Percentiles rank a stretch among this genome's conserved stretches.
Conservation (phyloP, 2,113 vertebrate species). For the Syrrhaptes paradoxus region DNA sequence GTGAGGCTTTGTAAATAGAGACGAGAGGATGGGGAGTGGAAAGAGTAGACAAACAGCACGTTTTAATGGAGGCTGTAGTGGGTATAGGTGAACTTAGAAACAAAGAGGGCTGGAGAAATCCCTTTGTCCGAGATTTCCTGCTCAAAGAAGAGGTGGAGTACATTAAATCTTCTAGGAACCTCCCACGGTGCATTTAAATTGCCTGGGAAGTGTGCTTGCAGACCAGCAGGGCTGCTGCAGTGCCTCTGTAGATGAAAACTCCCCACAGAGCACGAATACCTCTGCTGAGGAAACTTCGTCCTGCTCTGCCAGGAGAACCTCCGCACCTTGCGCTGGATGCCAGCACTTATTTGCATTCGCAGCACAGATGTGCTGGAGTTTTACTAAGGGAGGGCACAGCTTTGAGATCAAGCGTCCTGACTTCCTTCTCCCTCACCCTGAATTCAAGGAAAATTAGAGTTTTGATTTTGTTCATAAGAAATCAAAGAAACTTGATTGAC, state of each 20-base stretch:
- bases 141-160: background rate
- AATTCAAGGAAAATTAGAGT: background rate
- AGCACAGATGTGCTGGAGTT: background rate
- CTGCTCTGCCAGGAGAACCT: background rate
- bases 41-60: background rate
- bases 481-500: background rate
- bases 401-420: background rate
- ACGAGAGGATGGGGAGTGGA: background rate
- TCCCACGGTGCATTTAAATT: background rate
- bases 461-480: background rate
- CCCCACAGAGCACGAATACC: background rate
- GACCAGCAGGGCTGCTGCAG: background rate
- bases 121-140: background rate
- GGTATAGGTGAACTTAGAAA: background rate
- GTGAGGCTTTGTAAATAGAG: slow-evolving; percentile 3
- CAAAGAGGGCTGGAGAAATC: background rate
- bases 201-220: background rate
- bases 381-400: background rate
- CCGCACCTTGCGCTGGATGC: background rate
- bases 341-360: background rate
- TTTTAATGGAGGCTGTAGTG: background rate
- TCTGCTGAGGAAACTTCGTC: background rate
- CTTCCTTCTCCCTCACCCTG: background rate
- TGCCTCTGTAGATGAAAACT: background rate
- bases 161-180: background rate